Conservation (phyloP, 92 coral and sea anemone genomes). For the Zoanthus gigantus region DNA sequence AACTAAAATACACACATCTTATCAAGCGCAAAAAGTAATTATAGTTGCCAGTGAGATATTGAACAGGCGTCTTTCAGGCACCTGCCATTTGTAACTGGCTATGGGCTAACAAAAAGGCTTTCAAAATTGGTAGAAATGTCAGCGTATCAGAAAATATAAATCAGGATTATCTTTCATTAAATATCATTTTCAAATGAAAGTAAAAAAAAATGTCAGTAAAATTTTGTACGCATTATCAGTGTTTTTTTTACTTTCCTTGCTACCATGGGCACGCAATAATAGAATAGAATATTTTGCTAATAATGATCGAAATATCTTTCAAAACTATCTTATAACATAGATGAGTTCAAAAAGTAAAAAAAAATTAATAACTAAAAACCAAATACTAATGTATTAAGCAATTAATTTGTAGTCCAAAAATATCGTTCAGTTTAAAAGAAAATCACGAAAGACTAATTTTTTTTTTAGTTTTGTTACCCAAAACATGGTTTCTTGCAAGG, state of each 20-base stretch:
- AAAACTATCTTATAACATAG: background rate
- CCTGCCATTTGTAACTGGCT: background rate
- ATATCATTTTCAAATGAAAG: background rate
- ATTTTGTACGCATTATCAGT: too few relatives aligned
- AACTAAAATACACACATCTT: conserved; percentile 16
- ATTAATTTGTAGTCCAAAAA: background rate
- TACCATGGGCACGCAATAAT: background rate
- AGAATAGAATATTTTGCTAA: background rate
- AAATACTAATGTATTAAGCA: background rate
- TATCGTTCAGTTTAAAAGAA: background rate
- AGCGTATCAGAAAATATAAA: too few relatives aligned
- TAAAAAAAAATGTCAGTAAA: background rate
- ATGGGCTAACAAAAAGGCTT: background rate
- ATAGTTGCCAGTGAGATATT: background rate
- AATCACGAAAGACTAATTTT: too few relatives aligned
- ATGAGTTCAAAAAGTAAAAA: background rate
- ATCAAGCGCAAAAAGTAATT: conserved; percentile 20
- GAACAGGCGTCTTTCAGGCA: background rate
- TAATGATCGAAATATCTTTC: background rate
- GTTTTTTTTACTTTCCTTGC: background rate
- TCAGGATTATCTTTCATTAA: too few relatives aligned
- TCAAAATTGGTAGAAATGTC: too few relatives aligned
- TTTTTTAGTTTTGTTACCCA: background rate
- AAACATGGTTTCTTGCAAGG: background rate
- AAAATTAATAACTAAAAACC: background rate